These are phyloP conservation scores for Xyrauchen texanus DNA, from an alignment of 2,113 vertebrate species.

Conservation along the genomic window DNA sequence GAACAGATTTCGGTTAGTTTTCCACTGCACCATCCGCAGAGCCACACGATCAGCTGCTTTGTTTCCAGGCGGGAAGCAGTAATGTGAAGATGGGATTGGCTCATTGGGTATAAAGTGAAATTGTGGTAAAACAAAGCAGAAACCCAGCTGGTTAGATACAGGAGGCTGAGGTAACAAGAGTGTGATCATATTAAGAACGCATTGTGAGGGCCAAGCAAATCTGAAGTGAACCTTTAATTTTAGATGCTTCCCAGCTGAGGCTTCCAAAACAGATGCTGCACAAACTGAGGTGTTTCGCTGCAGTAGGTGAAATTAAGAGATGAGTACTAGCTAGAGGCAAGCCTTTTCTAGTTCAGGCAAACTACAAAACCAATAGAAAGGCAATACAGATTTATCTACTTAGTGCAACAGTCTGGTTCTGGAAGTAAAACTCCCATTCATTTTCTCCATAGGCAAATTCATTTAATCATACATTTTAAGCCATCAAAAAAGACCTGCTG, in stretches of 20 bases:
- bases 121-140: constrained; percentile 48
- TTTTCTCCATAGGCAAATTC: too few relatives aligned
- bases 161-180: constrained; percentile 26
- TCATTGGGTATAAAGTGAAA: constrained; percentile 43
- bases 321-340: constrained; percentile 18
- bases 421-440: too few relatives aligned
- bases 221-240: constrained; percentile 45
- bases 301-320: constrained; percentile 43
- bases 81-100: constrained; percentile 44
- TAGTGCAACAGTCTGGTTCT: background rate
- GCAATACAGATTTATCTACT: constrained; percentile 9
- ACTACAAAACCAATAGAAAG: constrained; percentile 8
- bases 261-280: constrained; percentile 48
- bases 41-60: constrained; percentile 25
- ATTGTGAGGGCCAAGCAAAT: constrained; percentile 46
- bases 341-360: background rate
- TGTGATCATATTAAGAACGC: constrained; percentile 53
- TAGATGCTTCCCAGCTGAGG: constrained; percentile 51
- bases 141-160: constrained; percentile 26
- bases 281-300: constrained; percentile 38
- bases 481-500: too few relatives aligned
- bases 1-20: background rate
- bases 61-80: constrained; percentile 37
- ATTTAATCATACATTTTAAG: too few relatives aligned
- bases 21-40: background rate